A percentile compares a stretch with the other conserved stretches of the same genome.
phyloP scores from a whole-genome alignment of 30 jellyfish, hydroid and myxozoan genomes.

The Cassiopea andromeda region DNA sequence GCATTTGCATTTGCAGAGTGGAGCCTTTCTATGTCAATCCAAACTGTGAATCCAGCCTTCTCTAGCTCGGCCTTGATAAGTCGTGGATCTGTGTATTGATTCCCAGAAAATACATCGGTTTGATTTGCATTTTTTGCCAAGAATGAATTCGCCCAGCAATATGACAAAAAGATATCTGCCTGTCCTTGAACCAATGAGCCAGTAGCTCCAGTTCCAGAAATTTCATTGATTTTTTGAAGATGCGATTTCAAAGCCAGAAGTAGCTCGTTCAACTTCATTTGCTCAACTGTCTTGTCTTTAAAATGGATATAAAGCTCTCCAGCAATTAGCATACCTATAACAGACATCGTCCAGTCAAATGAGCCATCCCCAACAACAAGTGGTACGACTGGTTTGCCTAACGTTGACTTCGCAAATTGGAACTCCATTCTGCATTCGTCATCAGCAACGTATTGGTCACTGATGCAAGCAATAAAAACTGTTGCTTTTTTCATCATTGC shows the following conservation, averaged over 20 bases:
- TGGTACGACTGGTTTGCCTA: constrained; percentile 78
- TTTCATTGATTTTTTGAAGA: constrained; percentile 37
- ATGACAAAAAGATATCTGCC: constrained; percentile 81
- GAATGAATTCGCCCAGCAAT: constrained; percentile 83
- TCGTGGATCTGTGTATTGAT: constrained; percentile 79
- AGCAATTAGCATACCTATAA: constrained; percentile 84
- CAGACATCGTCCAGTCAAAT: constrained; percentile 75
- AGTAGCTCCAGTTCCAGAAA: constrained; percentile 23
- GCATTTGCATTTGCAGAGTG: constrained; percentile 73
- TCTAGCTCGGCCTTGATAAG: constrained; percentile 46
- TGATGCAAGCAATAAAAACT: constrained; percentile 86
- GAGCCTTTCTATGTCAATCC: constrained; percentile 82
- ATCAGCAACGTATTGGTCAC: constrained; percentile 76
- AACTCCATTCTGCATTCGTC: constrained; percentile 84
- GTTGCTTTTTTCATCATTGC: constrained; percentile 69
- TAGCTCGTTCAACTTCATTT: constrained; percentile 56
- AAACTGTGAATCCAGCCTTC: constrained; percentile 55
- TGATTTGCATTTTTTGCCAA: constrained; percentile 61
- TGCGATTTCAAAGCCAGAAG: constrained; percentile 57
- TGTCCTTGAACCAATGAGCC: constrained; percentile 20
- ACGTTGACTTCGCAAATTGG: constrained; percentile 76
- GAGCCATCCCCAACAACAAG: constrained; percentile 89
- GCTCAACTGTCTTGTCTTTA: constrained; percentile 70
- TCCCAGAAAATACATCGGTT: constrained; percentile 33
- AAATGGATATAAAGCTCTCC: constrained; percentile 84